Base-by-base conservation (phyloP, 2,888 invertebrate genomes). In the Microctonus hyperodae region DNA sequence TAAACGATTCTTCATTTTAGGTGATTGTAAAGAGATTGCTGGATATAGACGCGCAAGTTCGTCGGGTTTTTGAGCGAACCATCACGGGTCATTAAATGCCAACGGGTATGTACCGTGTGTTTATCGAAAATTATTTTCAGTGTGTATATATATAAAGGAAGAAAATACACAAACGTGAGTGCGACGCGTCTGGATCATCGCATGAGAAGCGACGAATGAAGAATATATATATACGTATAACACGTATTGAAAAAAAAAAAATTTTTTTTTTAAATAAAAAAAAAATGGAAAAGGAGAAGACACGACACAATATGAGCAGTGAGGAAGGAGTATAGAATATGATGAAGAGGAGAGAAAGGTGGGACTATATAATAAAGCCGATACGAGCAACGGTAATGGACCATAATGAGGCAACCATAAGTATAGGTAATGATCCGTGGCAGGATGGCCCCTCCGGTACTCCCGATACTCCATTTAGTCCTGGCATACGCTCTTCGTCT, bases 381-480 rank as follows among this genome's bases (percentile, higher is more conserved):
- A 81, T 81, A 80, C 79, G 79, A 74, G 75, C 76, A 75, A 62
- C 80, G 75, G 80, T 83, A 83, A 83, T 83, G 81, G 82, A 79
- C 77, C 78, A 81, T 83, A 83, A 83, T 83, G 80, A 80, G 75
- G 76, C 77, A 76, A 73, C 77, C 78, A 68, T 73, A 81, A 82
- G 81, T 80, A 81, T 78, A 78, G 79, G 80, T 82, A 82, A 82
- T 82, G 78, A 78, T 69, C 69, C 70, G 55, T 67, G 76, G 44
- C 75, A 78, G 75, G 76, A 78, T 78, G 76, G 74, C 70, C 75
- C 70, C 71, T 73, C 73, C 68, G 50, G 67, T 72, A 72, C 68
- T 59, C 64, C 69, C 71, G 72, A 70, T 73, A 73, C 69, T 71
- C 71, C 71, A 70, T 73, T 73, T 70, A 68, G 71, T 69, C 62